Evolutionary conservation across 2,113 vertebrate species (phyloP).

Genomic region (Oncorhynchus keta): DNA sequence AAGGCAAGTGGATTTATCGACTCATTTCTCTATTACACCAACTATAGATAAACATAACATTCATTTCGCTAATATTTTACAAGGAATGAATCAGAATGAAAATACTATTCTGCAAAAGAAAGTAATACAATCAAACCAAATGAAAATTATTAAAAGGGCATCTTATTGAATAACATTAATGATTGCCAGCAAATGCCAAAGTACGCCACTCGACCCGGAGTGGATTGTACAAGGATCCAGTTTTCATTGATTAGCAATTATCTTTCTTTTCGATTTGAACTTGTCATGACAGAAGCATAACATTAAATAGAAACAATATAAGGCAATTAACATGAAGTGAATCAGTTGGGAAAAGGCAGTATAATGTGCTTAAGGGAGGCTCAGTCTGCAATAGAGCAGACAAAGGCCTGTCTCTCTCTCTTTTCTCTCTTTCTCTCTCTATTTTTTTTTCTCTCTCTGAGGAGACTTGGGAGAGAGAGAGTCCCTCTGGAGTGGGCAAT

Average conservation of each 20-base stretch:
- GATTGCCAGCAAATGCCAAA: constrained; percentile 38
- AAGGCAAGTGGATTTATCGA: not conserved
- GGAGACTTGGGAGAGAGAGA: constrained; percentile 14
- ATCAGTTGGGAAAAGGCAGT: constrained; percentile 21
- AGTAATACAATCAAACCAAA: constrained; percentile 5
- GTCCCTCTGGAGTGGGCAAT: constrained; percentile 48
- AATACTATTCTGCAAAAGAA: constrained; percentile 14
- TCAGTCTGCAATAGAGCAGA: constrained; percentile 19
- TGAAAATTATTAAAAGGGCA: constrained; percentile 23
- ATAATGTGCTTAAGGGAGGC: constrained; percentile 29
- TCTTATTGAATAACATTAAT: constrained; percentile 20
- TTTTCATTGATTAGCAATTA: constrained; percentile 43
- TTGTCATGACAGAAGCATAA: constrained; percentile 16
- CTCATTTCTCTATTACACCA: not conserved
- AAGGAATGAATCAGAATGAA: constrained; percentile 20
- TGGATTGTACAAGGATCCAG: constrained; percentile 23
- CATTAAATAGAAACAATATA: constrained; percentile 21
- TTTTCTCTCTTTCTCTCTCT: too few relatives aligned
- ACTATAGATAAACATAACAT: constrained; percentile 5
- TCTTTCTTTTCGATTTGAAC: constrained; percentile 13
- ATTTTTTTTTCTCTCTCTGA: not conserved
- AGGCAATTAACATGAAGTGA: constrained; percentile 23
- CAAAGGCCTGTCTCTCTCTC: not conserved
- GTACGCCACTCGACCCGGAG: constrained; percentile 11
- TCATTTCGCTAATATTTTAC: not conserved